These are phyloP conservation scores for Polyommatus iphigenia DNA, from an alignment of 2,888 invertebrate genomes.

Conservation along the genomic window DNA sequence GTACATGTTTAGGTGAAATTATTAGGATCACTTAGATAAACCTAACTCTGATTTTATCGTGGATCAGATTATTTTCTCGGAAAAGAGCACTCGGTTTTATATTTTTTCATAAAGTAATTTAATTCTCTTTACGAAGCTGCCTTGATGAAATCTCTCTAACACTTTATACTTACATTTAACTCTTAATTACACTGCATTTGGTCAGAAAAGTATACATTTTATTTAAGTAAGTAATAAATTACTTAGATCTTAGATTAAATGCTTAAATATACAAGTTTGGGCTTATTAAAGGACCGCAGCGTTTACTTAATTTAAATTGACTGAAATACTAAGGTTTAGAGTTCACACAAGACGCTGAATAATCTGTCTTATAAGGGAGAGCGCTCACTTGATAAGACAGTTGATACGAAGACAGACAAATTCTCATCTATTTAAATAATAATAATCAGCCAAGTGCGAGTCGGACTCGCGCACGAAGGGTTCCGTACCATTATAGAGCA, in stretches of 20 bases:
- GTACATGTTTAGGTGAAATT: not conserved
- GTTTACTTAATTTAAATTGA: not conserved
- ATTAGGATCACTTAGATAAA: constrained; percentile 1
- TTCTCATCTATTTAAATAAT: too few species aligned
- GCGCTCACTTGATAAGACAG: too few species aligned
- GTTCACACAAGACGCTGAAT: not conserved
- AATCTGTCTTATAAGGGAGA: too few species aligned
- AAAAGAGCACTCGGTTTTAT: constrained; percentile 5
- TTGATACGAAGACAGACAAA: too few species aligned
- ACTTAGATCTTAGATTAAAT: not conserved
- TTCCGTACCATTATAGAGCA: too few species aligned
- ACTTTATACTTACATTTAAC: not conserved
- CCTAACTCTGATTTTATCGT: not conserved
- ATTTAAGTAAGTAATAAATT: not conserved
- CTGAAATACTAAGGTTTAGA: not conserved
- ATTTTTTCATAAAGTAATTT: not conserved
- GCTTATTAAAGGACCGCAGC: too few species aligned
- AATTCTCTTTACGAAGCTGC: not conserved
- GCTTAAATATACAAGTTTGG: not conserved
- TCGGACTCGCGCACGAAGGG: too few species aligned
- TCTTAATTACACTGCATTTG: not conserved
- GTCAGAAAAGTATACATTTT: not conserved
- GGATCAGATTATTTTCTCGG: not conserved
- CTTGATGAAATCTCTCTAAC: not conserved
- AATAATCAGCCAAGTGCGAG: too few species aligned